Conservation (phyloP, 2,797 vertebrate species). For the Ispidina lecontei region DNA sequence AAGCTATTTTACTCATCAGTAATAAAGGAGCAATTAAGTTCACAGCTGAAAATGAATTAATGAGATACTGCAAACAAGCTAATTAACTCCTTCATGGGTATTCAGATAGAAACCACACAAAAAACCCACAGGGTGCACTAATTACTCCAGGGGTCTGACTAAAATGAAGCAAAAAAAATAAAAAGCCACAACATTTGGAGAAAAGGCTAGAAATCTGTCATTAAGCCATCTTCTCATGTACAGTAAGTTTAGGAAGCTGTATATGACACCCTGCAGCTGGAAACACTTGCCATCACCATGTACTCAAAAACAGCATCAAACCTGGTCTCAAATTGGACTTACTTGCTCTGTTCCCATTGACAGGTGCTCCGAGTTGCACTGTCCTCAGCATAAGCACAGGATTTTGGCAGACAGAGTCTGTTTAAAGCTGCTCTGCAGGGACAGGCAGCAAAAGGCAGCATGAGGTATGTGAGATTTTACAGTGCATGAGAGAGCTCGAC, state of each 20-base stretch:
- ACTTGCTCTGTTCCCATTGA: neutral
- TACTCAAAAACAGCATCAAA: neutral
- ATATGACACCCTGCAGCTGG: neutral
- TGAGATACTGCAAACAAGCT: constrained; percentile 60
- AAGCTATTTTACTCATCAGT: constrained; percentile 67
- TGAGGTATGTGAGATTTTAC: neutral
- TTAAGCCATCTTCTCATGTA: neutral
- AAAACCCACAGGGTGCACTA: neutral
- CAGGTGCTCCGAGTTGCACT: neutral
- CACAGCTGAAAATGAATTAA: constrained; percentile 60
- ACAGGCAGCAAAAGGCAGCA: neutral
- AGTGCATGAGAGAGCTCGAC: neutral
- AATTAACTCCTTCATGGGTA: constrained; percentile 65
- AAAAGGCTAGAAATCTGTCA: constrained; percentile 41
- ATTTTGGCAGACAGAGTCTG: neutral
- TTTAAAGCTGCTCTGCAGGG: neutral
- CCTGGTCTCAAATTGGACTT: neutral
- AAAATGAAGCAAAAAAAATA: constrained; percentile 44
- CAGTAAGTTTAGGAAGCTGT: neutral
- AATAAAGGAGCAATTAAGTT: constrained; percentile 67
- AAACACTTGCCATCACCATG: neutral
- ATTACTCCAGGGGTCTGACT: constrained; percentile 56
- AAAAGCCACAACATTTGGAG: constrained; percentile 45
- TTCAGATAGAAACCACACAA: constrained; percentile 66
- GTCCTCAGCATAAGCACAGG: neutral